Evolutionary conservation across 2,797 vertebrate species (phyloP).

Genomic region (Saxicola maurus): DNA sequence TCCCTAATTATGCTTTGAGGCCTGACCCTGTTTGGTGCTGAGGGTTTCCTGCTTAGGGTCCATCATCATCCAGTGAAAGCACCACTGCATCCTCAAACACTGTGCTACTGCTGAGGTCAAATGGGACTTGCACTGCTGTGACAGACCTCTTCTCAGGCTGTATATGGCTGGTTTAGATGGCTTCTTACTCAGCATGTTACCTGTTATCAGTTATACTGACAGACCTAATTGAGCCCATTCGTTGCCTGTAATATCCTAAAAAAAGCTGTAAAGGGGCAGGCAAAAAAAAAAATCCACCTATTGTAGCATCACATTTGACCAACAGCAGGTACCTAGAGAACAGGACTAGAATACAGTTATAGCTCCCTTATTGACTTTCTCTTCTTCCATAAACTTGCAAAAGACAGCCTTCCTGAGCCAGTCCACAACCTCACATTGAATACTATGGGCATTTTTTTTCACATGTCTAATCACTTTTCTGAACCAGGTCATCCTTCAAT

Average conservation of each 20-base stretch:
- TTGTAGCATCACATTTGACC: accelerated
- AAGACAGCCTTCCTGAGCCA: not conserved
- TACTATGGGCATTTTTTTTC: not conserved
- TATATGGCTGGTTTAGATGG: not conserved
- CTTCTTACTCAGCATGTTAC: not conserved
- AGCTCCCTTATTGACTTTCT: not conserved
- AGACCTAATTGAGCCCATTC: not conserved
- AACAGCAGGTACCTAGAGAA: not conserved
- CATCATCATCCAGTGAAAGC: not conserved
- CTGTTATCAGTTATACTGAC: not conserved
- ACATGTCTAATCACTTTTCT: not conserved
- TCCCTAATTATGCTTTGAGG: constrained; percentile 23
- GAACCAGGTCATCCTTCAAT: not conserved
- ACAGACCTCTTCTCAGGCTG: not conserved
- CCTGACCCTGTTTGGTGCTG: not conserved
- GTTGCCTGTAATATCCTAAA: not conserved
- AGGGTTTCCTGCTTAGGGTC: not conserved
- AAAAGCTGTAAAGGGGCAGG: not conserved
- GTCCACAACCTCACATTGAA: not conserved
- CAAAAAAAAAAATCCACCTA: not conserved
- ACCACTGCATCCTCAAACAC: not conserved
- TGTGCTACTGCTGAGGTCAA: not conserved
- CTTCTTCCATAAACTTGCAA: not conserved
- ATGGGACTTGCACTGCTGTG: not conserved
- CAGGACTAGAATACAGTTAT: not conserved